Evolutionary conservation across 2,113 vertebrate genomes (phyloP), one percentile per base, ranked within the genome.

Genomic region (Actenoides lindsayi): DNA sequence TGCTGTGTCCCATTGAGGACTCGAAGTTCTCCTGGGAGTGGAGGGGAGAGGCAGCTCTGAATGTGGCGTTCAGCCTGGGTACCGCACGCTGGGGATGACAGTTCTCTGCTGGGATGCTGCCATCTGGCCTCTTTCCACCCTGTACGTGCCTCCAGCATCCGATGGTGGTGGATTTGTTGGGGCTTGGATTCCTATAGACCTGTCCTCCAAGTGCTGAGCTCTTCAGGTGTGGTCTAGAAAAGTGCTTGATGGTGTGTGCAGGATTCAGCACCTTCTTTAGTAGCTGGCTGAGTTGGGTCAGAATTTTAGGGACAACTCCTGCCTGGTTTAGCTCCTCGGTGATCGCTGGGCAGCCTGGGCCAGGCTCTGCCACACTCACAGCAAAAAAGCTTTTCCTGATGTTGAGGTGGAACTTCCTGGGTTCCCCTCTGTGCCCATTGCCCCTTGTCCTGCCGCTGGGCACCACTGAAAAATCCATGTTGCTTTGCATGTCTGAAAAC

Each of bases 111-210:
- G 71, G 75, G 86, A 48, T 37, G 2, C 85, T 67, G 87, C 84
- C 87, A 46, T 57, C 89, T 60, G 76, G 64, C 82, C 86, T 60
- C 78, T 8, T 16, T 74, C 51, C 74, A 48, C 83, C 78, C 46
- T 7, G 1, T 2, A 15, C 28, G 50, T 48, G 39, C 83, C 76
- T 44, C 10, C 91, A 44, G 83, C 68, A 31, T 4, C 71, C 17
- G 3, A 0, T 0, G 17, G 51, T 3, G 53, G 2, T 63, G 70
- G 14, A 2, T 67, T 87, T 57, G 11, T n/a, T 14, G 3, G 1
- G 13, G 13, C 7, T 1, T 39, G 63, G 69, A 9, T 25, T 42
- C 91, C 31, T 16, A 1, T 1, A 48, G 79, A 24, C 6, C 53
- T 31, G 85, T 28, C 85, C 85, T 86, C 17, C 64, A 4, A 9